Conservation (phyloP, 2,113 vertebrate species). For the Labeo rohita region DNA sequence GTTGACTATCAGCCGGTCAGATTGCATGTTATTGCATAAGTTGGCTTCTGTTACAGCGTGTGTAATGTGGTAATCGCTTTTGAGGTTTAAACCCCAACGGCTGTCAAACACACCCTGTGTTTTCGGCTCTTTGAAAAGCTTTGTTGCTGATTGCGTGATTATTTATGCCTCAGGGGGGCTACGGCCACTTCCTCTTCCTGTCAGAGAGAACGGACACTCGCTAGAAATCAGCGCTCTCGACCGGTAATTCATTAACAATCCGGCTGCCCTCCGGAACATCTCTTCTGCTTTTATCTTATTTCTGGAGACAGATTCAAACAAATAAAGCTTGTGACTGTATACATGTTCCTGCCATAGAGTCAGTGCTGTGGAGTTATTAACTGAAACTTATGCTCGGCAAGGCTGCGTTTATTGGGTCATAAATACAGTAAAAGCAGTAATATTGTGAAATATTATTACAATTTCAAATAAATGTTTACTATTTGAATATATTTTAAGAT, state of each 20-base stretch:
- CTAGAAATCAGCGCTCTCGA: neutral
- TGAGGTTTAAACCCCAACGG: neutral
- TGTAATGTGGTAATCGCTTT: conserved; percentile 9
- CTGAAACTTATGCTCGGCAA: neutral
- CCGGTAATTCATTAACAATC: neutral
- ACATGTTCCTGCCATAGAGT: neutral
- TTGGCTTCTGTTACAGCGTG: conserved; percentile 1
- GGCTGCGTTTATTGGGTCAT: neutral
- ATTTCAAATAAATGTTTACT: neutral
- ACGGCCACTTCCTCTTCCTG: conserved; percentile 44
- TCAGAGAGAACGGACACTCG: conserved; percentile 9
- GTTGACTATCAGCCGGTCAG: neutral
- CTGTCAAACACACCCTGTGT: neutral
- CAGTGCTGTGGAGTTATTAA: neutral
- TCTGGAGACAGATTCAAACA: neutral
- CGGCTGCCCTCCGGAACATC: neutral
- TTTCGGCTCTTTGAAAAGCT: conserved; percentile 36
- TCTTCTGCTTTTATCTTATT: neutral
- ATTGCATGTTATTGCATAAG: conserved; percentile 10
- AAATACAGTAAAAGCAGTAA: neutral
- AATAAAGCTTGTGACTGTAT: neutral
- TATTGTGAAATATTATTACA: neutral
- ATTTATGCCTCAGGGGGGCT: conserved; percentile 36
- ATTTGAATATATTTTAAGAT: neutral
- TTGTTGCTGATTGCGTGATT: conserved; percentile 49